Conservation (phyloP, 2,113 vertebrate species). For the Penelope pileata region DNA sequence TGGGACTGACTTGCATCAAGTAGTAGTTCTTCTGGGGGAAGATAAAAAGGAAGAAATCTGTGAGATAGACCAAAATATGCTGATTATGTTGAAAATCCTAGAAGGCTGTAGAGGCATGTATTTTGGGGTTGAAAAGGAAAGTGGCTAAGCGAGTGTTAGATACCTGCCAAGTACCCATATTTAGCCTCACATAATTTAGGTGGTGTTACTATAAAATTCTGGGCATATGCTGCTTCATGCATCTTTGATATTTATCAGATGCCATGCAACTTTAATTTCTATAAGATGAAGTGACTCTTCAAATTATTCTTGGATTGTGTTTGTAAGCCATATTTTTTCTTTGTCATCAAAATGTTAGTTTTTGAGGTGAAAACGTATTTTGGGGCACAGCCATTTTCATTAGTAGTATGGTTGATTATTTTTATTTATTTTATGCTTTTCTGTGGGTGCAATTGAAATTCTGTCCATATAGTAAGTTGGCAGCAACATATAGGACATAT, state of each 20-base stretch:
- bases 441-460: background rate
- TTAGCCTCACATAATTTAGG: background rate
- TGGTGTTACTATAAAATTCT: background rate
- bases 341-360: background rate
- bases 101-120: background rate
- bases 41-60: background rate
- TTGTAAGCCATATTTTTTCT: background rate
- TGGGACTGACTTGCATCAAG: background rate
- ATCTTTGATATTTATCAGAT: background rate
- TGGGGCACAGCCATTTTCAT: background rate
- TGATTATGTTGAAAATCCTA: background rate
- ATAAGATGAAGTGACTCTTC: background rate
- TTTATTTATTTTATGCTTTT: background rate
- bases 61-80: background rate
- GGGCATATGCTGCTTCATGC: background rate
- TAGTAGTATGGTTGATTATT: background rate
- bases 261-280: background rate
- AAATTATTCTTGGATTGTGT: background rate
- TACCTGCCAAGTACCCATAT: background rate
- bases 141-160: background rate
- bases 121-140: background rate
- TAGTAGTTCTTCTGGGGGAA: background rate
- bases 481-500: accelerated
- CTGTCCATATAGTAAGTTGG: background rate
- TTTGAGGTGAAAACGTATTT: background rate